These are phyloP conservation scores for Macrostomum lignano DNA, from an alignment of 1,140 invertebrate species.

Conservation along the genomic window DNA sequence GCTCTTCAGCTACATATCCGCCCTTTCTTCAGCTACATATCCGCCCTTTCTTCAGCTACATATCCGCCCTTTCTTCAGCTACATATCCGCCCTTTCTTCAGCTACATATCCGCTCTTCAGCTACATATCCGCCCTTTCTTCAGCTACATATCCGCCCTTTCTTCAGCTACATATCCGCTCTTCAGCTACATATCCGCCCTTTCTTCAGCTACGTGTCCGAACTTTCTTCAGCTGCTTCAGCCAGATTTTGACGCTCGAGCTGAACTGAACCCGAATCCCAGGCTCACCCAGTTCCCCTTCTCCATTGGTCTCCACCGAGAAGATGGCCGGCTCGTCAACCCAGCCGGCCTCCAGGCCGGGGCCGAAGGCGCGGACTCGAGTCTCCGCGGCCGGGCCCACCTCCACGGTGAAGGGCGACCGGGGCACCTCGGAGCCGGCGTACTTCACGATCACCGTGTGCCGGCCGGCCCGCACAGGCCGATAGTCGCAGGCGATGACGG, in stretches of 20 bases:
- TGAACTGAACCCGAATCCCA: neutral
- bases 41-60: no score
- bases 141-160: conserved; percentile 53
- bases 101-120: conserved; percentile 11
- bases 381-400: conserved; percentile 52
- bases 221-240: conserved; percentile 4
- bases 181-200: conserved; percentile 60
- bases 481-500: conserved; percentile 36
- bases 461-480: conserved; percentile 41
- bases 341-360: conserved; percentile 54
- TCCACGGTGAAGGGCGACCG: conserved; percentile 32
- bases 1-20: no score
- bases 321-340: conserved; percentile 49
- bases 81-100: no score
- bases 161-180: conserved; percentile 57
- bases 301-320: conserved; percentile 65
- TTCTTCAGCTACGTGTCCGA: conserved; percentile 57
- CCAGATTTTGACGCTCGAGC: no score
- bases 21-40: no score
- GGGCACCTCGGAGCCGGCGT: conserved; percentile 8
- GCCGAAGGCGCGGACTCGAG: conserved; percentile 49
- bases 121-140: conserved; percentile 32
- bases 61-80: no score
- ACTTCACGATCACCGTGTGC: conserved; percentile 31
- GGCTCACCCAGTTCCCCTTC: conserved; percentile 44